Evolutionary conservation across 2,888 invertebrate species (phyloP), one percentile per base, ranked within the genome.

Genomic region (Sarcophaga carnaria): DNA sequence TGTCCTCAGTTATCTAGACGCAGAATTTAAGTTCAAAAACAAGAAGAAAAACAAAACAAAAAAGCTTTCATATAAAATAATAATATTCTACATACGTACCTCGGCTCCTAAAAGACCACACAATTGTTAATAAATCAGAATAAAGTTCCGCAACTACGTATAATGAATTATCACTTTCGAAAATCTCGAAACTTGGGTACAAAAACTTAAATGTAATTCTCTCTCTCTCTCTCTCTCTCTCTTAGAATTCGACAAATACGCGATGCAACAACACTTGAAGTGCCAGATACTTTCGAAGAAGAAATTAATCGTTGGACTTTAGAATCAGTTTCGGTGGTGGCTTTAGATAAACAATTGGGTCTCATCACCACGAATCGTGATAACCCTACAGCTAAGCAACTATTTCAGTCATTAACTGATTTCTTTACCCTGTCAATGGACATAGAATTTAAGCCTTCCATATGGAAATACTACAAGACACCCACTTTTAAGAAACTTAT

Each of bases 261-360:
- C 2, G 90, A 93, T 88, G 85, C 90, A 0, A 76, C 11, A 0
- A 91, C 92, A 0, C 60, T 89, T 0, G 94, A 94, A 89, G 92
- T 94, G 54, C 93, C 94, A 0, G 90, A 89, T 0, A 90, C 94
- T 88, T 95, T 95, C 78, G 88, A 93, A 63, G 94, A 94, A 22
- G 94, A 94, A 87, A 89, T 95, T 0, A 94, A 94, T 81, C 94
- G 94, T 86, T 95, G 95, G 95, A 94, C 95, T 5, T 90, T 96
- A 14, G 96, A 96, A 92, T 95, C 94, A 0, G 92, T 94, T 0
- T 93, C 93, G 0, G 91, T 93, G 3, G 91, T 94, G 3, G 94
- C 94, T 0, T 85, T 94, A 22, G 93, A 94, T 82, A 93, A 90
- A 47, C 90, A 91, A 74, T 88, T 93, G 27, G 92, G 91, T 11